Evolutionary conservation across 1,140 invertebrate genomes (phyloP), one percentile per base, ranked within the genome.

Genomic region (Wasmannia auropunctata): DNA sequence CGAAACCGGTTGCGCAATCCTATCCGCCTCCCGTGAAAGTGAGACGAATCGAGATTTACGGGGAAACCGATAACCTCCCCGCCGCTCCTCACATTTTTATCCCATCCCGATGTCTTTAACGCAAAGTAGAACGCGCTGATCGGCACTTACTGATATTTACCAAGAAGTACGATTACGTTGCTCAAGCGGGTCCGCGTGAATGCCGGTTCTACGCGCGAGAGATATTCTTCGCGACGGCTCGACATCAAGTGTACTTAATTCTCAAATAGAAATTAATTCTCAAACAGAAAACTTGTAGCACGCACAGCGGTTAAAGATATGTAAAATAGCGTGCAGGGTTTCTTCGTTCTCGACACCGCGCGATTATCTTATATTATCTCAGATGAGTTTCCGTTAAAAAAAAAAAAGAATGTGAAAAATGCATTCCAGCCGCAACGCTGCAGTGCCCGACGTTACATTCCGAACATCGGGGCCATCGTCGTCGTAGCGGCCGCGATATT

Each of bases 31-130:
- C 72, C 51, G 88, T 77, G 85, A 90, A 90, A 89, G 85, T 60
- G 86, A 85, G 74, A 67, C 86, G 65, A 87, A 87, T 83, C 86
- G 56, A 83, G 81, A 90, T 90, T 90, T 90, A 90, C 76, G 22
- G 51, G 51, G 69, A 43, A 63, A 19, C 51, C 46, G 83, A 76
- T 43, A 51, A 19, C 63, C 56, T 37, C n/a, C n/a, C n/a, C n/a
- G 62, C 25, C 22, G 31, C 43, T 80, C 46, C 43, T 65, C 46
- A 31, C 46, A 67, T 40, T 80, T 80, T 79, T n/a, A n/a, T 67
- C 46, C 28, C 34, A 54, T 69, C 62, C 16, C 22, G 31, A 65
- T 54, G 43, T 67, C 76, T 67, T 54, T 40, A 37, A 67, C 31
- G 62, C 76, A 31, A 40, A 67, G 19, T 25, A 69, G 46, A 37